Evolutionary conservation across 2,113 vertebrate genomes (phyloP), one percentile per base, ranked within the genome.

Genomic region (Hylia prasina): DNA sequence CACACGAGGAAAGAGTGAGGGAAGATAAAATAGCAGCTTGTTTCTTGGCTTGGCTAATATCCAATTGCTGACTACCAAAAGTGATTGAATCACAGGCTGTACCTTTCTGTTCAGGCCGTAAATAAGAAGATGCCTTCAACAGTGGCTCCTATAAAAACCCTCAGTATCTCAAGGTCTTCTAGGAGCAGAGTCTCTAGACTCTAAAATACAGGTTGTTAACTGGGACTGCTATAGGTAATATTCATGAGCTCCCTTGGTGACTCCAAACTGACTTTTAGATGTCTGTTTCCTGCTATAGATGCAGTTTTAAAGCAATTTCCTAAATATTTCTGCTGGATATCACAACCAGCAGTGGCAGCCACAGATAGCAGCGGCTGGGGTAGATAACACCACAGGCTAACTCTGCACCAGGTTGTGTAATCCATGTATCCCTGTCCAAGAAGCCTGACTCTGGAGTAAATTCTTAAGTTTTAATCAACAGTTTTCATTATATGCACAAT

Each of bases 261-360:
- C 84, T 96, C 82, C 84, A 96, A 72, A 90, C 31, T 77, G 71
- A 47, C 65, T 90, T 95, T 75, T 90, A 76, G 72, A 75, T 48
- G 61, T 35, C 47, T 94, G 39, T 76, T 96, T 71, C 72, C 87
- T 93, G 76, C 33, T 50, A 11, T 11, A 22, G 23, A 50, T 37
- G 10, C 13, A 15, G 6, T 63, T 80, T 71, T 68, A 77, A 87
- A 84, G 50, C 23, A 45, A 54, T 58, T 92, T 88, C 25, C 60
- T 66, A 47, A 37, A 30, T 21, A 7, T 50, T 91, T 60, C 48
- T 82, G 20, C 33, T 45, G 19, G 25, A 7, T 71, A 40, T 7
- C 10, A 40, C 35, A 57, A 35, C 21, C 25, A 88, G 20, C 10
- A 54, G 13, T n/a, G 20, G n/a, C 21, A 92, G 18, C 8, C 31